phyloP scores from a whole-genome alignment of 2,113 vertebrate species.

The human region DNA sequence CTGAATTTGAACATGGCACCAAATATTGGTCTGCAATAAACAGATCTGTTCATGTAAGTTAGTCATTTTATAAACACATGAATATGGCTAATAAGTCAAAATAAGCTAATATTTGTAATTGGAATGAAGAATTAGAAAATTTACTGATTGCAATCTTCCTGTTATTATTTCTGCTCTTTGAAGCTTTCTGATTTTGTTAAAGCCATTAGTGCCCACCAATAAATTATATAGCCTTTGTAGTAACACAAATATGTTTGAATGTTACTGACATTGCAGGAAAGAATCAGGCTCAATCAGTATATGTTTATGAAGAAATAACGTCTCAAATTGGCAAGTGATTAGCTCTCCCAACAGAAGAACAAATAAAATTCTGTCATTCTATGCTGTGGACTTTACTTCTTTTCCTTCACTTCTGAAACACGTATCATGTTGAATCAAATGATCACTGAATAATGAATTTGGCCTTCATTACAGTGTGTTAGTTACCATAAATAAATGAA shows the following conservation, averaged over 20 bases:
- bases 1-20: background rate
- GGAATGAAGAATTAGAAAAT: constrained; percentile 20
- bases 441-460: constrained; percentile 2
- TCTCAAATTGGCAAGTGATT: constrained; percentile 44
- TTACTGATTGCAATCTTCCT: background rate
- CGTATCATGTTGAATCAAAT: background rate
- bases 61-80: background rate
- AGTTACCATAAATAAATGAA: constrained; percentile 33
- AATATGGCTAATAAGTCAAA: constrained; percentile 16
- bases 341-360: constrained; percentile 41
- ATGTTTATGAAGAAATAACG: constrained; percentile 47
- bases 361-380: constrained; percentile 47
- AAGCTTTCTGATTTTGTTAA: constrained; percentile 45
- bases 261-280: constrained; percentile 23
- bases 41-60: background rate
- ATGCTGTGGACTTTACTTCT: background rate
- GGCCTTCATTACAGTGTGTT: background rate
- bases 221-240: constrained; percentile 16
- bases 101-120: background rate
- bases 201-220: background rate
- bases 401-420: constrained; percentile 25
- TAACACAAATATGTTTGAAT: background rate
- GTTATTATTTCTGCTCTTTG: constrained; percentile 2
- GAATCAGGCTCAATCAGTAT: constrained; percentile 32
- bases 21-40: background rate